phyloP scores from a whole-genome alignment of 1,140 invertebrate species.

The Copidosoma floridanum region DNA sequence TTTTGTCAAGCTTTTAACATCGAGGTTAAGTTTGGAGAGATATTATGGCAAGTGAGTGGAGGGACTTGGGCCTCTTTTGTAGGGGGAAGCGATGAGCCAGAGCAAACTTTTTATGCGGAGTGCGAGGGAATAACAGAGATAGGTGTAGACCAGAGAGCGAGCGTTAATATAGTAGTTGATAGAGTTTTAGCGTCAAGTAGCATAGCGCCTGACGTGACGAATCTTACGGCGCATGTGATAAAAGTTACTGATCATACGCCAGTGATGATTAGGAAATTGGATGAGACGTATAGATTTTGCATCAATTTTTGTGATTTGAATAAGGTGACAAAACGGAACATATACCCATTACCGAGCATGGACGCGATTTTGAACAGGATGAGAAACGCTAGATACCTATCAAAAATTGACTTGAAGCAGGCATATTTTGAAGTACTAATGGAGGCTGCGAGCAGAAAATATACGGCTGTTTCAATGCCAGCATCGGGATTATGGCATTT shows the following conservation, averaged over 20 bases:
- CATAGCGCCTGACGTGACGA: neutral
- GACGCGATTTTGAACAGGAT: no score
- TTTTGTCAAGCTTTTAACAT: neutral
- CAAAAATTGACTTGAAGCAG: conserved; percentile 6
- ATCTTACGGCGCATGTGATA: neutral
- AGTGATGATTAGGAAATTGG: conserved; percentile 33
- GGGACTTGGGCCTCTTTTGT: neutral
- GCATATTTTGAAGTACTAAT: no score
- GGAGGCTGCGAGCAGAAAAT: neutral
- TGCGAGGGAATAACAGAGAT: neutral
- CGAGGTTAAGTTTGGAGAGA: neutral
- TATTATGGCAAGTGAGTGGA: neutral
- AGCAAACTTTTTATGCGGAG: neutral
- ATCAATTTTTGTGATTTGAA: conserved; percentile 30
- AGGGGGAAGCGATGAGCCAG: no score
- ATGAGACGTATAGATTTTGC: conserved; percentile 31
- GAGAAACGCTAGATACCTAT: neutral
- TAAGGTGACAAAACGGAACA: conserved; percentile 6
- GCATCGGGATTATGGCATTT: no score
- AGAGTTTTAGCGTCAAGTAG: no score
- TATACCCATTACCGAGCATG: conserved; percentile 26
- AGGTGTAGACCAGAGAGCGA: conserved; percentile 3
- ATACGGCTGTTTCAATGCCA: no score
- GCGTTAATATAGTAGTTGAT: neutral
- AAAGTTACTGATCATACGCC: conserved; percentile 29